Base-by-base conservation (phyloP, 2,888 invertebrate species). In the Cephus pulcher region DNA sequence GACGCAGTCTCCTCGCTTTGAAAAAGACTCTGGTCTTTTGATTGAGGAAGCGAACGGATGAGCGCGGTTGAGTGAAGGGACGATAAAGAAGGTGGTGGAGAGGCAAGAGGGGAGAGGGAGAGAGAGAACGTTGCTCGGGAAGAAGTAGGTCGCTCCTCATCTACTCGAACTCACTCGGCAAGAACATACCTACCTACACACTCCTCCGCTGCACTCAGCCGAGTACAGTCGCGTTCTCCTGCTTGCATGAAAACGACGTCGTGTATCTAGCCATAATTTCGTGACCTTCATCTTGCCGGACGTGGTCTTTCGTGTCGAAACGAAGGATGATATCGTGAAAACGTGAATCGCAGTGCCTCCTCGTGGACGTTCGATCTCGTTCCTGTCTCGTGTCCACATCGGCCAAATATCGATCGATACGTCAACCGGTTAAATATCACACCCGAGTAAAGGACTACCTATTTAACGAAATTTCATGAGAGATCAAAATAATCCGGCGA, bases 111-210 rank as follows among this genome's bases (percentile, higher is more conserved):
- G 34, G 34, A 34, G 34, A 0, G 34, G 11, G 34, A 34, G 34
- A 12, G 70, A 32, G 32, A 12, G 70, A 70, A 70, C 12, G 30
- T 70, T 70, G 4, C 12, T 70, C 70, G 30, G 70, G 84, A 84
- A 88, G 89, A 91, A 91, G 91, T 91, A 90, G 91, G 91, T 90
- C 91, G 90, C 88, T 89, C 87, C 88, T 89, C 89, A 88, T 87
- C 87, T 85, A 87, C 85, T 83, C 83, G 82, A 84, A 87, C 88
- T 87, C 87, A 85, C 89, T 90, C 87, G 88, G 83, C 85, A 85
- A 84, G 88, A 89, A 88, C 89, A 85, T 84, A 83, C 80, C 83
- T 84, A 83, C 80, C 83, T 85, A 89, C 87, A 87, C 88, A 89
- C 89, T 89, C 86, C 81, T 87, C 85, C 85, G 87, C 86, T 84